Evolutionary conservation across 1,140 invertebrate genomes (phyloP).

Genomic region (Grapholita molesta): DNA sequence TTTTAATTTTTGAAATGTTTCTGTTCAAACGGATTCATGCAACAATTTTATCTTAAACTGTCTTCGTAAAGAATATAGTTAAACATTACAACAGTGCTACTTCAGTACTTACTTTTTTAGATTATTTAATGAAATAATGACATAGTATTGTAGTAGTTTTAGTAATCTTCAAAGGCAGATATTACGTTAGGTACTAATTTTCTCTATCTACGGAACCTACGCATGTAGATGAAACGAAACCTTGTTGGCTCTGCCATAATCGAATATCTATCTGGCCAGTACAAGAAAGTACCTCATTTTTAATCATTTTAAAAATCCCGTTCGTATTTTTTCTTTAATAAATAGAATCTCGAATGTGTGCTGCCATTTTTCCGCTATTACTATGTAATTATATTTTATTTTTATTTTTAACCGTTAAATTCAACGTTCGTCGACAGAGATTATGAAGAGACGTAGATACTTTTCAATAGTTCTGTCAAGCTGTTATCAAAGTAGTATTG

Average conservation of each 20-base stretch:
- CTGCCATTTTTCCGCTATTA: not conserved
- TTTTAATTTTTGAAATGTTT: not conserved
- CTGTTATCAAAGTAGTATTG: too few species aligned
- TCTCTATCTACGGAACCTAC: not conserved
- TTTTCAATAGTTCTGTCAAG: not conserved
- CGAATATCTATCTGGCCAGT: not conserved
- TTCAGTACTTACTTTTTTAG: conserved; percentile 46
- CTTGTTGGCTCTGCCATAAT: not conserved
- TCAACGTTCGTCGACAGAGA: not conserved
- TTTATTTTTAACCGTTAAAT: not conserved
- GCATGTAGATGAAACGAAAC: not conserved
- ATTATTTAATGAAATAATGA: conserved; percentile 27
- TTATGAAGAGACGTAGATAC: not conserved
- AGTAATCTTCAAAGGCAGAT: not conserved
- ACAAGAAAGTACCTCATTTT: not conserved
- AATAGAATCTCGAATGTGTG: conserved; percentile 14
- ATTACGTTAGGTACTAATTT: not conserved
- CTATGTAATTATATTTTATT: not conserved
- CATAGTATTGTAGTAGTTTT: not conserved
- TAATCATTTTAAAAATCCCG: not conserved
- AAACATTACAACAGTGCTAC: conserved; percentile 28
- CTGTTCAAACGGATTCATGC: not conserved
- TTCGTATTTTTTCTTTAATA: not conserved
- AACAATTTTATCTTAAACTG: not conserved
- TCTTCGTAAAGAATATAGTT: conserved; percentile 31